Base-by-base conservation (phyloP, 2,888 invertebrate species). In the Lasioglossum pauxillum region DNA sequence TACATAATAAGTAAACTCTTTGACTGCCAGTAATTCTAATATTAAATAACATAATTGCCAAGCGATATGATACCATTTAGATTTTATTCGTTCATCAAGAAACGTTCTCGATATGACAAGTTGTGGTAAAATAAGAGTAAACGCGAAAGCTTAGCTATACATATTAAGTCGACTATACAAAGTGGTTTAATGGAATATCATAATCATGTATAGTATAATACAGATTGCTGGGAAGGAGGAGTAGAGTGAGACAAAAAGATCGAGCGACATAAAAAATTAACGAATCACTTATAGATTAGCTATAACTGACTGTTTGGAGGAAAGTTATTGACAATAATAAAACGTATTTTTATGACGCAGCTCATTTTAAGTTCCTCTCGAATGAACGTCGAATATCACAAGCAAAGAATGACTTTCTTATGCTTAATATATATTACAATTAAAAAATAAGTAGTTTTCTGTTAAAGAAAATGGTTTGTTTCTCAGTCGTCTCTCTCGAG, bases 301-400 rank as follows among this genome's bases (percentile, higher is more conserved):
- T 64, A 19, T 31, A 64, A 64, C 31, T 64, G 31, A 31, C 64
- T 64, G 64, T 64, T 64, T 35, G 64, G 64, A 64, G 64, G 64
- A 64, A 64, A 31, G 64, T 64, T 64, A 64, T 64, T 64, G 64
- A 64, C 64, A 64, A 64, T 64, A 64, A 64, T 64, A 35, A 64
- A 64, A 64, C 31, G 8, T 64, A 64, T 64, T 64, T 64, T 64
- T 5, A 72, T 41, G 31, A 64, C 16, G 12, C 31, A 64, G 31
- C 64, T 64, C 64, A 35, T 35, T 64, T 64, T 64, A 64, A 35
- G 64, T 64, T 64, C 64, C 64, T 64, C 64, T 31, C 16, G 7
- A 64, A 64, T 64, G 31, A 64, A 19, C 7, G 64, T 64, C 64
- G 31, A 31, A 64, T 64, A 35, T 64, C 31, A 3, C 8, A 64